phyloP scores from a whole-genome alignment of 2,113 vertebrate species.

The Gambusia holbrooki region DNA sequence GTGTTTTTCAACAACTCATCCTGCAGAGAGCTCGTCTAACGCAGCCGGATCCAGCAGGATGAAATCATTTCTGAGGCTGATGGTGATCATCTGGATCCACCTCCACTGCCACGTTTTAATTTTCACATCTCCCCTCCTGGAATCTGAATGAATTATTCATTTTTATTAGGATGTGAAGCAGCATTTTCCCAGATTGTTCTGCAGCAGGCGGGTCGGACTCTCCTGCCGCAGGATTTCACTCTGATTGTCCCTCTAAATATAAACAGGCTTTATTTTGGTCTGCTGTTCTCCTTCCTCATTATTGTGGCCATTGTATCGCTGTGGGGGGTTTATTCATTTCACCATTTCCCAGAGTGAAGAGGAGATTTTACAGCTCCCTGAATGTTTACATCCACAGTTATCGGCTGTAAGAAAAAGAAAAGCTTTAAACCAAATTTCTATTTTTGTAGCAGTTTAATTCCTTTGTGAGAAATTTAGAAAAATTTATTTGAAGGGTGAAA shows the following conservation, averaged over 20 bases:
- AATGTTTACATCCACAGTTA: too few relatives aligned
- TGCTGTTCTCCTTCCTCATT: not conserved
- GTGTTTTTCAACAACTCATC: not conserved
- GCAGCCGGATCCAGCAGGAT: not conserved
- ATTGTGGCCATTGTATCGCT: not conserved
- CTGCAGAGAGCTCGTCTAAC: not conserved
- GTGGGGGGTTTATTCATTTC: not conserved
- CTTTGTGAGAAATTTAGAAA: too few relatives aligned
- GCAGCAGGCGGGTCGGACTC: not conserved
- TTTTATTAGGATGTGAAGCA: not conserved
- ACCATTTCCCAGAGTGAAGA: not conserved
- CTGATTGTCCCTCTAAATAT: not conserved
- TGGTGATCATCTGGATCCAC: constrained; percentile 14
- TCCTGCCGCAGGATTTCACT: not conserved
- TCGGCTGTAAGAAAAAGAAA: too few relatives aligned
- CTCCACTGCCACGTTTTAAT: constrained; percentile 10
- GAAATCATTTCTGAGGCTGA: constrained; percentile 5
- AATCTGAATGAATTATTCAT: constrained; percentile 16
- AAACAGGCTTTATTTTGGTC: not conserved
- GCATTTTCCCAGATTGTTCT: not conserved
- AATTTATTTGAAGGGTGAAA: too few relatives aligned
- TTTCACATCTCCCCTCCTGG: constrained; percentile 6
- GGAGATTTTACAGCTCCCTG: not conserved
- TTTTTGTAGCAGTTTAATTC: too few relatives aligned
- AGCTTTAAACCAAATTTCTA: too few relatives aligned